These are phyloP conservation scores for Spodoptera litura DNA, from an alignment of 1,140 invertebrate species.

Conservation along the genomic window DNA sequence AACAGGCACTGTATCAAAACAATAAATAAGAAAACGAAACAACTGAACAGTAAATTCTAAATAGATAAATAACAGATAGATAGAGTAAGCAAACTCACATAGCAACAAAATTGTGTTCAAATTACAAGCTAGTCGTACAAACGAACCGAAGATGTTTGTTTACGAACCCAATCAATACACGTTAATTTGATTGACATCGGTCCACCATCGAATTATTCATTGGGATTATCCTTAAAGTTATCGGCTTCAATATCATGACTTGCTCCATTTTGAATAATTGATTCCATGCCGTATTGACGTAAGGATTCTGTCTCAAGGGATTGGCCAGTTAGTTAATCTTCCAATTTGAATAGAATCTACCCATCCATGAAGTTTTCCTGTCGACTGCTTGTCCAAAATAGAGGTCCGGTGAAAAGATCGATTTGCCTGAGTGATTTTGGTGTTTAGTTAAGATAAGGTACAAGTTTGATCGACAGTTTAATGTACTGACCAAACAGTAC, in stretches of 20 bases:
- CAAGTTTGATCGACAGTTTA: background rate
- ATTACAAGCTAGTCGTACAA: background rate
- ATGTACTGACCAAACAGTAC: background rate
- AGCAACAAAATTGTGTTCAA: background rate
- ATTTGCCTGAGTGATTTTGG: slow-evolving; percentile 9
- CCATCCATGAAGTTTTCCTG: slow-evolving; percentile 38
- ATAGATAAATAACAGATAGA: too few relatives aligned
- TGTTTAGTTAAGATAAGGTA: background rate
- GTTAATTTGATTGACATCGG: slow-evolving; percentile 47
- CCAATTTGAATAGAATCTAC: slow-evolving; percentile 35
- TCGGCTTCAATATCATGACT: slow-evolving; percentile 42
- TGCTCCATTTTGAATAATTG: slow-evolving; percentile 49
- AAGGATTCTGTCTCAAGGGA: slow-evolving; percentile 38
- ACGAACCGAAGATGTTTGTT: slow-evolving; percentile 5
- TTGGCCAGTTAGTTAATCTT: slow-evolving; percentile 50
- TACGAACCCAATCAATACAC: slow-evolving; percentile 31
- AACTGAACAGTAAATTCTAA: too few relatives aligned
- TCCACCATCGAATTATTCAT: slow-evolving; percentile 53
- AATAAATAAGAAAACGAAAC: too few relatives aligned
- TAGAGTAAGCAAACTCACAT: background rate
- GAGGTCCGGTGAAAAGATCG: slow-evolving; percentile 10
- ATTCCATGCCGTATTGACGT: slow-evolving; percentile 48
- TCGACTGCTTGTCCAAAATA: slow-evolving; percentile 6
- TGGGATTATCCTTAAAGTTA: slow-evolving; percentile 51
- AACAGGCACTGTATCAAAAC: too few relatives aligned